Evolutionary conservation across 2,113 vertebrate species (phyloP).

Genomic region (Ochotona princeps): DNA sequence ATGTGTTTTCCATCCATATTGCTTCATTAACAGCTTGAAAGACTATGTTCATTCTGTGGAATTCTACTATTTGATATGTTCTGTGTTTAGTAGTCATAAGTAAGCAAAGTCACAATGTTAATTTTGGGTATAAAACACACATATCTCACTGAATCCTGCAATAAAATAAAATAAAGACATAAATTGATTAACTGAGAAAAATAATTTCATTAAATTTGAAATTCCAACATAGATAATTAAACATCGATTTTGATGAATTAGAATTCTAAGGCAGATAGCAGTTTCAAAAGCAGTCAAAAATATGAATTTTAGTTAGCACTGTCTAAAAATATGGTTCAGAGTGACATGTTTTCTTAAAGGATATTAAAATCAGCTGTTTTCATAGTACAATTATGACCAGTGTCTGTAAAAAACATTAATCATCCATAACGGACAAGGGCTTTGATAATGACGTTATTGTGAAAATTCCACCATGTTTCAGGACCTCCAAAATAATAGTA

Average conservation of each 20-base stretch:
- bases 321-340: not conserved
- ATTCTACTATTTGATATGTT: not conserved
- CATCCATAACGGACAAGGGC: not conserved
- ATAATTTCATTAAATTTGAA: not conserved
- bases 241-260: not conserved
- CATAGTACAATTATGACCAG: not conserved
- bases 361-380: not conserved
- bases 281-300: not conserved
- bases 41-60: not conserved
- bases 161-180: not conserved
- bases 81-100: not conserved
- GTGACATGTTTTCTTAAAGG: not conserved
- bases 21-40: not conserved
- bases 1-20: not conserved
- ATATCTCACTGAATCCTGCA: not conserved
- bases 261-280: not conserved
- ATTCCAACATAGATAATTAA: not conserved
- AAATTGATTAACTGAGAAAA: not conserved
- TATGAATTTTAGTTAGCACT: not conserved
- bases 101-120: not conserved
- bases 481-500: not conserved
- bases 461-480: not conserved
- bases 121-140: not conserved
- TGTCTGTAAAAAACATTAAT: not conserved
- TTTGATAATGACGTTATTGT: not conserved